Base-by-base conservation (phyloP, 1,140 invertebrate genomes). In the Geopemphigus sp. region DNA sequence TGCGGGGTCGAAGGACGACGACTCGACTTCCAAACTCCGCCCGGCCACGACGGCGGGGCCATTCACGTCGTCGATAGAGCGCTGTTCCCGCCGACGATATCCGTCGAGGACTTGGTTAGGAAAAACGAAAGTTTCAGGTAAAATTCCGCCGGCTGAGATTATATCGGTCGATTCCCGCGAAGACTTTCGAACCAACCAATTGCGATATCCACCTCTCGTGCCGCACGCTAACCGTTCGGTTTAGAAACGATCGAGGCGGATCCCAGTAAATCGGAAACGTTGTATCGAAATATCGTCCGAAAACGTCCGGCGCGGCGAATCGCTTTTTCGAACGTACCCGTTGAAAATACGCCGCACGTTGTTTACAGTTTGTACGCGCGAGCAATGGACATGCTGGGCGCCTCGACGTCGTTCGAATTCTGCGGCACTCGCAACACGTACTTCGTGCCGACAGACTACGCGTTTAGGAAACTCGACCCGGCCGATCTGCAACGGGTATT, bases 91-190 rank as follows among this genome's bases (percentile, higher is more conserved):
- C 82, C 81, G 14, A 66, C 84, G 17, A 83, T 83, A 56, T 80
- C 85, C 15, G 63, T 82, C 3, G 82, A 83, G 39, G 83, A 83
- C 17, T 78, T 84, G 6, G 81, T 81, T 3, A 81, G 80, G 61
- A 80, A 84, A 39, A 85, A 84, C 82, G 82, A 84, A 80, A 64
- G 53, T 24, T 64, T 39, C 64, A 73, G 22, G 57, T 80, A 26
- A 72, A n/a, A n/a, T n/a, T n/a, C n/a, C n/a, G n/a, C n/a, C n/a
- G n/a, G n/a, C n/a, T n/a, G n/a, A n/a, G n/a, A n/a, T n/a, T n/a
- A n/a, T n/a, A n/a, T n/a, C n/a, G n/a, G n/a, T n/a, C n/a, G n/a
- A n/a, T n/a, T n/a, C n/a, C n/a, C n/a, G n/a, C n/a, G n/a, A n/a
- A n/a, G n/a, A n/a, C n/a, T n/a, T n/a, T n/a, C n/a, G n/a, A n/a